These are phyloP conservation scores for Sesamia inferens DNA, from an alignment of 2,888 invertebrate species.

Conservation along the genomic window DNA sequence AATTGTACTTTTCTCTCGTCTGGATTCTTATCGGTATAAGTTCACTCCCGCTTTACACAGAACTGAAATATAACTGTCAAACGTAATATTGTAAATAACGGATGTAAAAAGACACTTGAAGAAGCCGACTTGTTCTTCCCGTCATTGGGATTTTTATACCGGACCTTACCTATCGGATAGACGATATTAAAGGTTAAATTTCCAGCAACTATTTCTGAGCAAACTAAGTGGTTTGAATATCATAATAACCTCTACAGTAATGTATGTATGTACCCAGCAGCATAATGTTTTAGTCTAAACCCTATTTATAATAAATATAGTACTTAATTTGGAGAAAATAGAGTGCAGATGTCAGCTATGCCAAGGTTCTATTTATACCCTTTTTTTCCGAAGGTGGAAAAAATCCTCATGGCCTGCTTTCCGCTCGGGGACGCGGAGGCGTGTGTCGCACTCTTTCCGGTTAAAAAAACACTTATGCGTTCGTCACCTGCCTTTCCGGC, in stretches of 20 bases:
- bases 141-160: not conserved
- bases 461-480: too few relatives aligned
- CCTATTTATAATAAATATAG: not conserved
- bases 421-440: too few relatives aligned
- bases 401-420: too few relatives aligned
- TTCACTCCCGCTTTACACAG: not conserved
- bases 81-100: not conserved
- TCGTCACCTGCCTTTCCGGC: too few relatives aligned
- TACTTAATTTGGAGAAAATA: not conserved
- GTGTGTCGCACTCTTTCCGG: too few relatives aligned
- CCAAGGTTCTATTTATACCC: not conserved
- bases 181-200: not conserved
- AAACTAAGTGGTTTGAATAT: not conserved
- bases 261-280: not conserved
- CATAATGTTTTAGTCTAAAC: too few relatives aligned
- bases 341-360: not conserved
- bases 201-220: not conserved
- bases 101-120: not conserved
- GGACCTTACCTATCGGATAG: not conserved
- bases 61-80: not conserved
- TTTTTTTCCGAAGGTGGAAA: too few relatives aligned
- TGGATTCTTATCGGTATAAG: not conserved
- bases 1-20: too few relatives aligned
- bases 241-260: not conserved
- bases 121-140: not conserved